Conservation (phyloP, 2,888 invertebrate species). For the Ophion ellenae region DNA sequence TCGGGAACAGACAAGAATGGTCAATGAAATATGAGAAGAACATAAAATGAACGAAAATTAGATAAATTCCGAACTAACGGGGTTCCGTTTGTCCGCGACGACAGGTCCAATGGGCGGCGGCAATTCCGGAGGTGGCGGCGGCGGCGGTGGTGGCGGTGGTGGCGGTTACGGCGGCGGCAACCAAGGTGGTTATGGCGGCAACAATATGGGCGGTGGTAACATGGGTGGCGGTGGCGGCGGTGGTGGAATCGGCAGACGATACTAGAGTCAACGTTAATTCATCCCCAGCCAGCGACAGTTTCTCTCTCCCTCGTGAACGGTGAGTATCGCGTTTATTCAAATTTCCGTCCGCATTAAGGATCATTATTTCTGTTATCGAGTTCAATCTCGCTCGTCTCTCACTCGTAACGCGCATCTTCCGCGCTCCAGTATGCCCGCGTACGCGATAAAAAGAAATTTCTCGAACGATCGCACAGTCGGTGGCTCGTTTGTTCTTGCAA, state of each 20-base stretch:
- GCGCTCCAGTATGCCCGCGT: conserved; percentile 8
- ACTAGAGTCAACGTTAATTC: conserved; percentile 72
- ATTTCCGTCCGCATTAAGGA: neutral
- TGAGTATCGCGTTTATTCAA: conserved; percentile 72
- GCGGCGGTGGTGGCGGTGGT: conserved; percentile 85
- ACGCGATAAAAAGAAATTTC: neutral
- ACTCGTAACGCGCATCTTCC: conserved; percentile 18
- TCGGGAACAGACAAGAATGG: conserved; percentile 15
- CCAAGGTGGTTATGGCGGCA: conserved; percentile 83
- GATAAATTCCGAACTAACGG: neutral
- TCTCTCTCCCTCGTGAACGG: conserved; percentile 75
- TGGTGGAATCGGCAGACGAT: conserved; percentile 82
- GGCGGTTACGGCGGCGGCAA: conserved; percentile 83
- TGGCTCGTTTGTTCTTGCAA: conserved; percentile 59
- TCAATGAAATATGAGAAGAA: conserved; percentile 1
- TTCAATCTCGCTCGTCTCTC: conserved; percentile 32
- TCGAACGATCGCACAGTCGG: conserved; percentile 28
- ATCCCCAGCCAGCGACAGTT: conserved; percentile 44
- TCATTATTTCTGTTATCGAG: conserved; percentile 8
- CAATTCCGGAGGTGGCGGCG: conserved; percentile 83
- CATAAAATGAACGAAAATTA: neutral
- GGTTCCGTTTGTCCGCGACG: conserved; percentile 25
- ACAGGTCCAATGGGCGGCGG: conserved; percentile 79
- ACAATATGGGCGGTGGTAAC: conserved; percentile 82
- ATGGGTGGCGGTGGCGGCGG: conserved; percentile 82